Evolutionary conservation across 1,140 invertebrate genomes (phyloP).

Genomic region (Meloidogyne exigua): DNA sequence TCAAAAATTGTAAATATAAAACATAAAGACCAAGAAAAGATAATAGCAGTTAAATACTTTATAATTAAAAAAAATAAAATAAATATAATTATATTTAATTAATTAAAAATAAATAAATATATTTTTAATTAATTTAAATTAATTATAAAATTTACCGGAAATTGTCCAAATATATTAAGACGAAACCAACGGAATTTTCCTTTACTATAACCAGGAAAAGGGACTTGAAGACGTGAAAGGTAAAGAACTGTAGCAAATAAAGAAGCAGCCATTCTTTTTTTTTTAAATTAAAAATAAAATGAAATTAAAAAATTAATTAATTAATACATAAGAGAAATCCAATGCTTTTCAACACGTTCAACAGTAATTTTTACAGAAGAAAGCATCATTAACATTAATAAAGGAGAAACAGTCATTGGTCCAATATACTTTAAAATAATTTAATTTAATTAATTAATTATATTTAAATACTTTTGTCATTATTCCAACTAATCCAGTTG

Average conservation of each 20-base stretch:
- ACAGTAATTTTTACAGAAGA: conserved; percentile 53
- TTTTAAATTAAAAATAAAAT: not conserved
- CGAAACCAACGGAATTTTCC: conserved; percentile 48
- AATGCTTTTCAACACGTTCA: conserved; percentile 54
- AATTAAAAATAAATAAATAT: conserved; percentile 19
- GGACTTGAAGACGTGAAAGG: conserved; percentile 50
- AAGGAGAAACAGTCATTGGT: conserved; percentile 57
- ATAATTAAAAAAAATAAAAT: not conserved
- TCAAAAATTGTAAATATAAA: conserved; percentile 54
- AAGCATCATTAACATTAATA: conserved; percentile 56
- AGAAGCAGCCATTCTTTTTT: conserved; percentile 30
- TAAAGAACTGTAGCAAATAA: conserved; percentile 59
- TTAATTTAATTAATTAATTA: not conserved
- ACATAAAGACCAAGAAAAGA: conserved; percentile 57
- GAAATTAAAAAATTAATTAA: conserved; percentile 19
- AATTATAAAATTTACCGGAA: no score
- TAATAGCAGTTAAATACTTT: conserved; percentile 60
- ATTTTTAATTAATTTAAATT: no score
- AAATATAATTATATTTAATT: not conserved
- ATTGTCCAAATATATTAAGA: conserved; percentile 58
- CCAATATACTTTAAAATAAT: conserved; percentile 44
- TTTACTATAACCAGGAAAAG: conserved; percentile 51
- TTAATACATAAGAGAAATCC: conserved; percentile 54
- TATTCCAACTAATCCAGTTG: conserved; percentile 62
- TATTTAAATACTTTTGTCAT: conserved; percentile 53